phyloP scores from a whole-genome alignment of 1,140 invertebrate genomes.

The Battus philenor region DNA sequence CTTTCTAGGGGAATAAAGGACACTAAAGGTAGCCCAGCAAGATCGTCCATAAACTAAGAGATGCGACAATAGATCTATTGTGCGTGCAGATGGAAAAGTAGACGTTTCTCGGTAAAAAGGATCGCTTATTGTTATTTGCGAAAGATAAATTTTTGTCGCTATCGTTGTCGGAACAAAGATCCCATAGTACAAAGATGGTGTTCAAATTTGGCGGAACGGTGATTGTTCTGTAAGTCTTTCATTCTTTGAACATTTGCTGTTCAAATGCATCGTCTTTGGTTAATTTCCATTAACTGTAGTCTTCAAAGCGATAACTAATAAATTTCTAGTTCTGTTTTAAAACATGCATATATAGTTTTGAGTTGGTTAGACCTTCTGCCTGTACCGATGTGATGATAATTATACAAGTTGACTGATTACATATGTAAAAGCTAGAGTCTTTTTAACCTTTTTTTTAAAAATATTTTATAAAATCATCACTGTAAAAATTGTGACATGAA shows the following conservation, averaged over 20 bases:
- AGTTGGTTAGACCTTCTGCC: neutral
- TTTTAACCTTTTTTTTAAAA: no score
- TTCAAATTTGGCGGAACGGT: constrained; percentile 6
- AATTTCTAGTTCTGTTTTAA: neutral
- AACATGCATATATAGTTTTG: neutral
- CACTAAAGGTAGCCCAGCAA: constrained; percentile 27
- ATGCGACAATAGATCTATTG: constrained; percentile 36
- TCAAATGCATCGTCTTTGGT: neutral
- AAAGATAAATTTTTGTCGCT: constrained; percentile 55
- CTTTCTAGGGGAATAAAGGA: constrained; percentile 20
- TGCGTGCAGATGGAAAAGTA: constrained; percentile 40
- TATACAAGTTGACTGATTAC: no score
- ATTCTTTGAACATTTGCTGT: neutral
- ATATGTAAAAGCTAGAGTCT: no score
- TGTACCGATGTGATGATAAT: neutral
- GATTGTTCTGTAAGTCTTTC: constrained; percentile 1
- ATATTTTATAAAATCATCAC: no score
- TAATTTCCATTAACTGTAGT: neutral
- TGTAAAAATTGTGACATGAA: no score
- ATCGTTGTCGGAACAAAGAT: constrained; percentile 34
- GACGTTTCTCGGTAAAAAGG: constrained; percentile 41
- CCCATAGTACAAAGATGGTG: constrained; percentile 28
- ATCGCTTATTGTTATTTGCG: constrained; percentile 42
- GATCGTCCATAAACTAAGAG: constrained; percentile 34
- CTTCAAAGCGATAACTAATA: neutral